Evolutionary conservation across 2,797 vertebrate genomes (phyloP), one percentile per base, ranked within the genome.

Genomic region (Lates japonicus): DNA sequence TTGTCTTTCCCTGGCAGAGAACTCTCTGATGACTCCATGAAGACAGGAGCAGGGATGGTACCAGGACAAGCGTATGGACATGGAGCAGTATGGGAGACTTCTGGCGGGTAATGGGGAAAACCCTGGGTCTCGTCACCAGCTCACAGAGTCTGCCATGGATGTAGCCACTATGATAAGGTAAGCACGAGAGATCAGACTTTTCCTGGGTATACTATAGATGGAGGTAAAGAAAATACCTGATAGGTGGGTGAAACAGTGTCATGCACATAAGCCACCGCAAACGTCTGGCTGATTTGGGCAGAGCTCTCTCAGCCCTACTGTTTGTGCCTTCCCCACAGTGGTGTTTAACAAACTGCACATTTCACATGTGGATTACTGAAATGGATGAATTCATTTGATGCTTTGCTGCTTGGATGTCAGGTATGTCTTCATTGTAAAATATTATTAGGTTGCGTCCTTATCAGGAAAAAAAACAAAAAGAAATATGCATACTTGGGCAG

Each of bases 61-160:
- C n/a, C 94, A 95, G 65, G 98, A 99, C 74, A 99, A 99, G 86
- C 95, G 98, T 51, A 95, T 98, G 95, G 98, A 99, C 65, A 91
- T 97, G 90, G 96, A n/a, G 97, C 87, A 89, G 87, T 20, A 95
- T 96, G 90, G 97, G 96, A 82, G 98, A 99, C 88, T 98, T 95
- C 88, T 97, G 94, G 86, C 95, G 97, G 76, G 93, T 95, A 55
- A 95, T 98, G 88, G 97, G 96, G 61, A 99, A 98, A 96, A 95
- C 87, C 94, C 95, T 19, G 94, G 94, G 64, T 94, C 97, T 87
- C 96, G 97, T 82, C 97, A 97, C 90, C 97, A 96, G 80, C 95
- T 97, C 96, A 97, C 96, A 99, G 98, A 99, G 89, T 95, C 97
- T 92, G 93, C 96, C 93, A 95, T 97, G 93, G 98, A 99, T 82